Evolutionary conservation across 2,797 vertebrate species (phyloP).

Genomic region (Poecilia wingei): DNA sequence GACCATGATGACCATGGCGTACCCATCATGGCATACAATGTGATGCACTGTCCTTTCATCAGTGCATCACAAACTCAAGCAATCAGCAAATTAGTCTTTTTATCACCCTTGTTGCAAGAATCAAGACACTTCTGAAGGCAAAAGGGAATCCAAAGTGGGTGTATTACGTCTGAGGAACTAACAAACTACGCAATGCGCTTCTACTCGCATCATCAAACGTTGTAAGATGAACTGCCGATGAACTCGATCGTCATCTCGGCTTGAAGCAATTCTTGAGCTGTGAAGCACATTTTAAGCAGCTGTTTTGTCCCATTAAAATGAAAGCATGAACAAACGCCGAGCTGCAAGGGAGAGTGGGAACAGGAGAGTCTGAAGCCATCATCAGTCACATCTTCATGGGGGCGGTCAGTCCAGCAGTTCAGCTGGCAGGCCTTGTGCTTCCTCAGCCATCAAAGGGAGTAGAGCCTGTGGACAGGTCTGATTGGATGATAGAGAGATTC

Average conservation of each 20-base stretch:
- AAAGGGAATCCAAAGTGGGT: background rate
- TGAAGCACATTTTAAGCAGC: conserved; percentile 53
- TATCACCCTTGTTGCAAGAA: background rate
- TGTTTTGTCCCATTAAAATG: conserved; percentile 42
- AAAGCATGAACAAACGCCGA: conserved; percentile 28
- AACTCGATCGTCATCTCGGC: conserved; percentile 41
- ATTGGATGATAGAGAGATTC: conserved; percentile 45
- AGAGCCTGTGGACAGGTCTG: conserved; percentile 57
- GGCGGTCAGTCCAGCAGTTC: conserved; percentile 32
- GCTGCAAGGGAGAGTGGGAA: conserved; percentile 30
- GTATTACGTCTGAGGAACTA: background rate
- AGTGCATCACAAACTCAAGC: background rate
- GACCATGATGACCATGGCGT: background rate
- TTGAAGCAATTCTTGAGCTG: conserved; percentile 36
- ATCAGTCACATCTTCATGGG: conserved; percentile 63
- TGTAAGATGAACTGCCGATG: conserved; percentile 41
- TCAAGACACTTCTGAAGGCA: background rate
- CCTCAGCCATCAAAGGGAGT: conserved; percentile 55
- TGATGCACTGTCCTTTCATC: background rate
- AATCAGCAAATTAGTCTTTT: background rate
- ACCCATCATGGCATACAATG: background rate
- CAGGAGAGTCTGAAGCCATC: conserved; percentile 59
- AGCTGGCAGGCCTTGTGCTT: conserved; percentile 53
- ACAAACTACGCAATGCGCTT: background rate
- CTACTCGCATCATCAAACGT: background rate